Base-by-base conservation (phyloP, 1,140 invertebrate species). In the Drosophila navojoa region DNA sequence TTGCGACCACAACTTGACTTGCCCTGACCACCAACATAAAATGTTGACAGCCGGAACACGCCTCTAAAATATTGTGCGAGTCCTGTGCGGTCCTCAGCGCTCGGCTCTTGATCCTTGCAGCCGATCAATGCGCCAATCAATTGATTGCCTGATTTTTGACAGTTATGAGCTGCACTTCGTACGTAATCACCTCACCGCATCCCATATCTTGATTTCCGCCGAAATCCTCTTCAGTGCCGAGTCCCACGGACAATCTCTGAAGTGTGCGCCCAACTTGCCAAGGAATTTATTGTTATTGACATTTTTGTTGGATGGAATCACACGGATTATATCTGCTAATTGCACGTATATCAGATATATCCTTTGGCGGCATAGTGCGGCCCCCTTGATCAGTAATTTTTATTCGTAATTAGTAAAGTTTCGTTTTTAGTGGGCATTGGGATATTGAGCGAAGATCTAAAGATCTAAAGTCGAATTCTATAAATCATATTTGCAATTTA, bases 11-110 rank as follows among this genome's bases (percentile, higher is more conserved):
- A 87, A 79, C 45, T 89, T 80, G 77, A 76, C 77, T 77, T 52
- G 54, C 70, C 19, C 3, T 79, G 85, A 64, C 90, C 90, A 91
- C 90, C 81, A 91, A 91, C 84, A 86, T 86, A 81, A 89, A 91
- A 91, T 91, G 90, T 91, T 91, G 90, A 91, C 90, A 91, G 90
- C 66, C 81, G 71, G 74, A 76, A 78, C 81, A 91, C 90, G 90
- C 90, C 90, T 77, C 85, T 84, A 77, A 91, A 82, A 91, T 87
- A 91, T 89, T 84, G 53, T 87, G 82, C 82, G 50, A 72, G 60
- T 42, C 79, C 84, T 89, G 85, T 89, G 84, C 62, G 85, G 85
- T 89, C 84, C 60, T 29, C 57, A 38, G 4, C 42, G 29, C 49
- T 45, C 35, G 6, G 22, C n/a, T 10, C 15, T 63, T 5, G 45